Evolutionary conservation across 2,888 invertebrate species (phyloP).

Genomic region (Eupithecia centaureata): DNA sequence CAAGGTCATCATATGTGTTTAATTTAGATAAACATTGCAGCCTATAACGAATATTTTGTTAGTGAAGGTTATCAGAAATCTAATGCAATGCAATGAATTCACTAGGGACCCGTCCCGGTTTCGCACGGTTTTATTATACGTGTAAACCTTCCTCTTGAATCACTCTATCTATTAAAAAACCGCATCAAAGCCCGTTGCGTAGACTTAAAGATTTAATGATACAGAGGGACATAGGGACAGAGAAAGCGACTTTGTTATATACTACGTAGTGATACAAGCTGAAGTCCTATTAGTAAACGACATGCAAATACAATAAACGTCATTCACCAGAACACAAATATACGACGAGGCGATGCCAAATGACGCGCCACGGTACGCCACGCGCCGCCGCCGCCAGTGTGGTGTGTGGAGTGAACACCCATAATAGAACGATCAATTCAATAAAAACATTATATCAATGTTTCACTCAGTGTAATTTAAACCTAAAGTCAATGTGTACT

Average conservation of each 20-base stretch:
- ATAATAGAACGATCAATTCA: constrained; percentile 65
- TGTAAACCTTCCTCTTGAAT: no score
- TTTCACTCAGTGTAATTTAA: constrained; percentile 1
- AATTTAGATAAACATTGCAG: no score
- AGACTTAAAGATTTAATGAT: no score
- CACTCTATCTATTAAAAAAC: no score
- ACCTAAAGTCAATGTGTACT: neutral
- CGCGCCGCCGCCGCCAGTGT: constrained; percentile 49
- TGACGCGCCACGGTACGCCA: constrained; percentile 69
- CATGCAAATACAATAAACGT: constrained; percentile 68
- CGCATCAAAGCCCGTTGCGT: no score
- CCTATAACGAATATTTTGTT: neutral
- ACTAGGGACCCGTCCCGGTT: no score
- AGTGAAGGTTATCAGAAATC: neutral
- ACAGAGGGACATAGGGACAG: no score
- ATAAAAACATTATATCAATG: constrained; percentile 26
- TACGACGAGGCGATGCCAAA: constrained; percentile 45
- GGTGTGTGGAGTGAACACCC: constrained; percentile 71
- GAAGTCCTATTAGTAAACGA: constrained; percentile 54
- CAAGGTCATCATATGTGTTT: no score
- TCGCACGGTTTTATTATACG: no score
- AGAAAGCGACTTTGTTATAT: no score
- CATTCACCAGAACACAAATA: constrained; percentile 62
- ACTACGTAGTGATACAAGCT: constrained; percentile 44
- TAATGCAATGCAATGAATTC: constrained; percentile 56